A percentile compares a stretch with the other conserved stretches of the same genome.
Evolutionary conservation across 2,797 vertebrate species (phyloP).

Genomic region (Sebastes nivosus): DNA sequence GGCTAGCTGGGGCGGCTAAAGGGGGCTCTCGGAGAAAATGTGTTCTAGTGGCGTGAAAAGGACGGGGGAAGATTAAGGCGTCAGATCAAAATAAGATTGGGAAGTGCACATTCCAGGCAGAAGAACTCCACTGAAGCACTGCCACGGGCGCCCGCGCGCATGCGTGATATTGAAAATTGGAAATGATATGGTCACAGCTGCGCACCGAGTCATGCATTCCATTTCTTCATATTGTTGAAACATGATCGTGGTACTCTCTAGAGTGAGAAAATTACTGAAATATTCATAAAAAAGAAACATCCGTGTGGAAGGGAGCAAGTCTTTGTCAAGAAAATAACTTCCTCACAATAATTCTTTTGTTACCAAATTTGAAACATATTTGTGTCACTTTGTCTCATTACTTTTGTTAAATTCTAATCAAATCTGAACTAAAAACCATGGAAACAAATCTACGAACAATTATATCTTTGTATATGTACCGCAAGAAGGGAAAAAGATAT

Average conservation of each 20-base stretch:
- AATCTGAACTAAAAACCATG: slow-evolving; percentile 45
- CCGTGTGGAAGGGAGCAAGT: slow-evolving; percentile 16
- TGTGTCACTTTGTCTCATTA: slow-evolving; percentile 49
- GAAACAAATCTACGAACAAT: slow-evolving; percentile 37
- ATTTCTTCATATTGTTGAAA: slow-evolving; percentile 78
- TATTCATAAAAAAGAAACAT: slow-evolving; percentile 64
- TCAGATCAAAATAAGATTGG: slow-evolving; percentile 77
- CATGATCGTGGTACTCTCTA: slow-evolving; percentile 70
- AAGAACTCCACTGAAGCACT: slow-evolving; percentile 72
- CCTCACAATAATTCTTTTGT: slow-evolving; percentile 38
- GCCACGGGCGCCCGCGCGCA: slow-evolving; percentile 55
- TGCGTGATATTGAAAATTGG: slow-evolving; percentile 69
- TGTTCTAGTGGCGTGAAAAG: slow-evolving; percentile 61
- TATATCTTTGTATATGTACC: slow-evolving; percentile 26
- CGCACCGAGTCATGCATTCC: slow-evolving; percentile 78
- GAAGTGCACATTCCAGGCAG: slow-evolving; percentile 67
- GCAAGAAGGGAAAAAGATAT: slow-evolving; percentile 31
- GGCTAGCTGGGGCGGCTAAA: slow-evolving; percentile 55
- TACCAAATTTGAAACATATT: slow-evolving; percentile 53
- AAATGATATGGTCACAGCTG: slow-evolving; percentile 80
- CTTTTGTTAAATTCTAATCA: slow-evolving; percentile 58
- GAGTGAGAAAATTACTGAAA: slow-evolving; percentile 73
- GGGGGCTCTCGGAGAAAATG: slow-evolving; percentile 63
- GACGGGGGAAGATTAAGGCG: slow-evolving; percentile 61
- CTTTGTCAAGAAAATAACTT: slow-evolving; percentile 42